Percentiles rank a stretch among this genome's conserved stretches.
These are phyloP conservation scores for Argyresthia albistria DNA, from an alignment of 2,888 invertebrate species.

Conservation along the genomic window DNA sequence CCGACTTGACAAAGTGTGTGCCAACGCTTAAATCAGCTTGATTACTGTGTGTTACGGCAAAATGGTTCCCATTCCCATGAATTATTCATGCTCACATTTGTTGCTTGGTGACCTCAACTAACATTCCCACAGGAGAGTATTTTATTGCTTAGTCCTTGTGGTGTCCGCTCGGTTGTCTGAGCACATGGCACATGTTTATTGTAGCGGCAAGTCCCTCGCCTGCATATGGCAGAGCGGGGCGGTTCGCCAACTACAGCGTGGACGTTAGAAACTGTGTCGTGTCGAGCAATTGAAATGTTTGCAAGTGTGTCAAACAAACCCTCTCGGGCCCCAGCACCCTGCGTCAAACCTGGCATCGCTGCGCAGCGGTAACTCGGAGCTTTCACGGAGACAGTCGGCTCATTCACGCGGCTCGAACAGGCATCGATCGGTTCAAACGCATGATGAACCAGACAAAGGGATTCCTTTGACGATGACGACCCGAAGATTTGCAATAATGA, in stretches of 20 bases:
- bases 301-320: conserved; percentile 2
- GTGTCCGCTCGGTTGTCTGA: too few species aligned
- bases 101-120: too few species aligned
- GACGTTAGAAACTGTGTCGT: neutral
- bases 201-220: too few species aligned
- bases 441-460: conserved; percentile 47
- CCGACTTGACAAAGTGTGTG: too few species aligned
- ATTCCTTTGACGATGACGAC: conserved; percentile 24
- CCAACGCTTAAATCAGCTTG: too few species aligned
- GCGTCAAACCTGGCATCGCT: too few species aligned
- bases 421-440: conserved; percentile 31
- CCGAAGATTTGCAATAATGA: conserved; percentile 40
- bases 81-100: too few species aligned
- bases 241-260: neutral
- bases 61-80: too few species aligned
- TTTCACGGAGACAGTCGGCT: conserved; percentile 16
- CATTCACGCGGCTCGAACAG: conserved; percentile 30
- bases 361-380: conserved; percentile 3
- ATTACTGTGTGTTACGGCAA: too few species aligned
- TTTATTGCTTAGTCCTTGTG: too few species aligned
- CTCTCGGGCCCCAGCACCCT: neutral
- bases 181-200: too few species aligned
- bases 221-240: neutral
- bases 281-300: conserved; percentile 1
- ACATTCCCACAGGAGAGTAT: too few species aligned